Evolutionary conservation across 2,113 vertebrate species (phyloP).

Genomic region (Canis aureus): DNA sequence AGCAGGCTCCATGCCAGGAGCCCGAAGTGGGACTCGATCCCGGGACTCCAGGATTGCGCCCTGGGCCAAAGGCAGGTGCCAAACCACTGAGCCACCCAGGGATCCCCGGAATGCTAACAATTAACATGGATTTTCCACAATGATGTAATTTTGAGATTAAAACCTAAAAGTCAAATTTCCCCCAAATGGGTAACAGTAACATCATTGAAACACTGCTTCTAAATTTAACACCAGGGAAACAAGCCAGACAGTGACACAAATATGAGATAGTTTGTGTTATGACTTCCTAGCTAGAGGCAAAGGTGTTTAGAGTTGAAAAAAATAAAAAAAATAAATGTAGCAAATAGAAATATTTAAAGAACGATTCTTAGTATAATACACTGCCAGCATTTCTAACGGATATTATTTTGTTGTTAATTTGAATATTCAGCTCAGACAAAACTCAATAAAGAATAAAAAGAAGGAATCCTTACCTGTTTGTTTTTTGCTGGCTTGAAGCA

Average conservation of each 20-base stretch:
- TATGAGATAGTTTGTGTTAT: not conserved
- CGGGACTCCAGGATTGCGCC: no score
- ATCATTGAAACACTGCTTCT: slow-evolving; percentile 18
- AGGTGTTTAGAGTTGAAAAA: not conserved
- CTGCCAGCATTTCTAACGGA: not conserved
- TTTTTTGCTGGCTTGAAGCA: slow-evolving; percentile 97
- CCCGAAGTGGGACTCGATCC: no score
- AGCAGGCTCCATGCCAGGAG: no score
- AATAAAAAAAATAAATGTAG: slow-evolving; percentile 26
- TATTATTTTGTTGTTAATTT: not conserved
- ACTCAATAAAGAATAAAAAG: slow-evolving; percentile 57
- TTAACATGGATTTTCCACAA: slow-evolving; percentile 23
- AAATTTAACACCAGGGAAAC: slow-evolving; percentile 40
- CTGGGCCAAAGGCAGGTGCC: no score
- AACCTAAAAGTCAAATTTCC: slow-evolving; percentile 47
- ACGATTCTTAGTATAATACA: slow-evolving; percentile 42
- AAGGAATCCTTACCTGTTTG: slow-evolving; percentile 92
- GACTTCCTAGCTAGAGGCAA: not conserved
- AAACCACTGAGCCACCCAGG: no score
- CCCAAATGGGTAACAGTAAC: slow-evolving; percentile 33
- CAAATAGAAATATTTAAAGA: slow-evolving; percentile 58
- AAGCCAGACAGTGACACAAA: slow-evolving; percentile 30
- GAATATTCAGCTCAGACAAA: slow-evolving; percentile 65
- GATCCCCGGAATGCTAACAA: slow-evolving; percentile 45
- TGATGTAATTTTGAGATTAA: slow-evolving; percentile 52